Percentiles rank a stretch among this genome's conserved stretches.
phyloP scores from a whole-genome alignment of 2,888 invertebrate genomes.

The Epsilonema sp. region DNA sequence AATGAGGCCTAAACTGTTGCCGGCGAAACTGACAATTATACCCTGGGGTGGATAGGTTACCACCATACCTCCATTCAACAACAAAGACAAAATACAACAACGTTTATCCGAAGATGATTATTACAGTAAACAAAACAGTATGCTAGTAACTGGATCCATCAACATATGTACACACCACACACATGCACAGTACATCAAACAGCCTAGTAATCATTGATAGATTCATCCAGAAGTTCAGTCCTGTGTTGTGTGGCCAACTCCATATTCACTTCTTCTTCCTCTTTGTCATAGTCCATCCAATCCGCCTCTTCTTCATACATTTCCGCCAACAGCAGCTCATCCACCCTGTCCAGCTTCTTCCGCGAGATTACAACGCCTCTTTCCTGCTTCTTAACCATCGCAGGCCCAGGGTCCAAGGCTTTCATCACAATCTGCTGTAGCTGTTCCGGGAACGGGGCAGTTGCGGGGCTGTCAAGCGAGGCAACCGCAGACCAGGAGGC shows the following conservation, averaged over 20 bases:
- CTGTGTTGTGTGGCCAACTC: too few relatives aligned
- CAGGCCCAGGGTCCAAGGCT: not conserved
- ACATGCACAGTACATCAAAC: too few relatives aligned
- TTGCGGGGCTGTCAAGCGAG: not conserved
- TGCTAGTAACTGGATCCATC: too few relatives aligned
- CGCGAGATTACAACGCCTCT: not conserved
- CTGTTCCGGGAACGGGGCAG: not conserved
- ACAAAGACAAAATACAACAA: too few relatives aligned
- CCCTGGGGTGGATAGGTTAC: too few relatives aligned
- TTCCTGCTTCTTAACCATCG: not conserved
- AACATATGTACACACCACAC: too few relatives aligned
- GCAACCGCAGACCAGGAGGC: not conserved
- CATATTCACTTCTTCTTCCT: slow-evolving; percentile 2
- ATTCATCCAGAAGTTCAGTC: not conserved
- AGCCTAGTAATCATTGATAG: too few relatives aligned
- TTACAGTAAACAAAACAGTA: too few relatives aligned
- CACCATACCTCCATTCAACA: too few relatives aligned
- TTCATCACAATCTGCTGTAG: not conserved
- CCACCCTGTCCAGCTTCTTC: slow-evolving; percentile 1
- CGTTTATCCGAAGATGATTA: too few relatives aligned
- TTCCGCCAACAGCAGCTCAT: slow-evolving; percentile 4
- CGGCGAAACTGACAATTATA: too few relatives aligned
- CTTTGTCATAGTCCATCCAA: slow-evolving; percentile 5
- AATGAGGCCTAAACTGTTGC: too few relatives aligned
- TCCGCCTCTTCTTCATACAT: slow-evolving; percentile 4